Evolutionary conservation across 2,888 invertebrate genomes (phyloP).

Genomic region (Eueremaeus valkanovi): DNA sequence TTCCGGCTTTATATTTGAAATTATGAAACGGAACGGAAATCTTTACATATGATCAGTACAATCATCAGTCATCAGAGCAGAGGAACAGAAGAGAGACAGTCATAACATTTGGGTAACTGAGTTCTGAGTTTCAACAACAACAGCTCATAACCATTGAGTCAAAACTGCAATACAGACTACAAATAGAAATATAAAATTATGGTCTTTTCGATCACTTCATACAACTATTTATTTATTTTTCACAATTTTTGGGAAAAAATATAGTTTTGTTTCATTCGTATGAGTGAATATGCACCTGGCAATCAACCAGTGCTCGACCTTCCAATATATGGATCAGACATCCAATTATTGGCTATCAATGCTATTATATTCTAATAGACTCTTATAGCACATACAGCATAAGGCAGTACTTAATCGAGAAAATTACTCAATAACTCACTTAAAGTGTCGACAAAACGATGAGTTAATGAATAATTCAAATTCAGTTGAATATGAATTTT

Average conservation of each 20-base stretch:
- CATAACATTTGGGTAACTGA: slow-evolving; percentile 29
- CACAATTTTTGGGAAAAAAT: slow-evolving; percentile 18
- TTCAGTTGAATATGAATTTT: slow-evolving; percentile 3
- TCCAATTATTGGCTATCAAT: not conserved
- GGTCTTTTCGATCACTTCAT: slow-evolving; percentile 25
- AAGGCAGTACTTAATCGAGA: not conserved
- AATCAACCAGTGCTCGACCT: slow-evolving; percentile 30
- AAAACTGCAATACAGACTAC: slow-evolving; percentile 1
- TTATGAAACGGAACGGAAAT: slow-evolving; percentile 30
- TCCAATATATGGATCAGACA: slow-evolving; percentile 1
- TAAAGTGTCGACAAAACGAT: not conserved
- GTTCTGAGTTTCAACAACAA: not conserved
- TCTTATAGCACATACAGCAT: not conserved
- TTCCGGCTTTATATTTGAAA: slow-evolving; percentile 33
- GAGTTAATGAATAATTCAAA: slow-evolving; percentile 15
- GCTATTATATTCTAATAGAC: not conserved
- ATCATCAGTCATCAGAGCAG: too few relatives aligned
- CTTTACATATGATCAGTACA: slow-evolving; percentile 21
- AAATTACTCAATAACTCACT: not conserved
- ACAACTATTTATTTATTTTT: slow-evolving; percentile 33
- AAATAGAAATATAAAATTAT: slow-evolving; percentile 3
- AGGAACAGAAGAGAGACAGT: not conserved
- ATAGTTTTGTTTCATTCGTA: slow-evolving; percentile 22
- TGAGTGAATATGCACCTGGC: slow-evolving; percentile 34
- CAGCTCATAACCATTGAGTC: slow-evolving; percentile 5